These are phyloP conservation scores for Hydrochoerus hydrochaeris DNA, from an alignment of 2,113 vertebrate species.

Conservation along the genomic window DNA sequence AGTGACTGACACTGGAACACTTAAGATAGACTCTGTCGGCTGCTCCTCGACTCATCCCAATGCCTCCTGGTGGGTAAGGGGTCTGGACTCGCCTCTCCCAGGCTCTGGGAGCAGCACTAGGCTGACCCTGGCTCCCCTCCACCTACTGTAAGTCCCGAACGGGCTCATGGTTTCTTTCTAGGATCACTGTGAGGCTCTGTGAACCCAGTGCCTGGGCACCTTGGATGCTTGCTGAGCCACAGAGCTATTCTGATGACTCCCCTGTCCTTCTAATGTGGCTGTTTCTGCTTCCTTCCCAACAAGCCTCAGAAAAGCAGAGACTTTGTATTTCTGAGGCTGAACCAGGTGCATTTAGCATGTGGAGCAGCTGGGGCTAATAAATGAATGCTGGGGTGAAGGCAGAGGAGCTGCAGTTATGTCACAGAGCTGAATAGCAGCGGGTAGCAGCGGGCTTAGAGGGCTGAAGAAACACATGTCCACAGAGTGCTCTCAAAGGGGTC, in stretches of 20 bases:
- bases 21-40: accelerated
- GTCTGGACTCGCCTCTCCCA: not conserved
- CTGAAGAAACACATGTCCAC: too few species aligned
- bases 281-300: not conserved
- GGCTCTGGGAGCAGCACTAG: not conserved
- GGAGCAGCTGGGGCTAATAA: not conserved
- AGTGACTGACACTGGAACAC: accelerated
- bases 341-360: not conserved
- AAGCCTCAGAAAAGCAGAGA: not conserved
- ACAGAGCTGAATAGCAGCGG: not conserved
- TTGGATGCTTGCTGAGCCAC: accelerated
- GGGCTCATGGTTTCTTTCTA: not conserved
- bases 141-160: not conserved
- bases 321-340: not conserved
- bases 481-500: not conserved
- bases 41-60: not conserved
- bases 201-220: accelerated
- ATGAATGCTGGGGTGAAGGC: not conserved
- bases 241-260: accelerated
- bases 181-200: accelerated
- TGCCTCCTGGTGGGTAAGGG: not conserved
- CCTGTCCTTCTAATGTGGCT: accelerated
- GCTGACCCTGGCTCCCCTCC: not conserved
- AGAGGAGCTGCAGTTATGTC: not conserved
- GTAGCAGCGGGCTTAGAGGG: too few species aligned